These are phyloP conservation scores for Pollenia amentaria DNA, from an alignment of 2,888 invertebrate species.

Conservation along the genomic window DNA sequence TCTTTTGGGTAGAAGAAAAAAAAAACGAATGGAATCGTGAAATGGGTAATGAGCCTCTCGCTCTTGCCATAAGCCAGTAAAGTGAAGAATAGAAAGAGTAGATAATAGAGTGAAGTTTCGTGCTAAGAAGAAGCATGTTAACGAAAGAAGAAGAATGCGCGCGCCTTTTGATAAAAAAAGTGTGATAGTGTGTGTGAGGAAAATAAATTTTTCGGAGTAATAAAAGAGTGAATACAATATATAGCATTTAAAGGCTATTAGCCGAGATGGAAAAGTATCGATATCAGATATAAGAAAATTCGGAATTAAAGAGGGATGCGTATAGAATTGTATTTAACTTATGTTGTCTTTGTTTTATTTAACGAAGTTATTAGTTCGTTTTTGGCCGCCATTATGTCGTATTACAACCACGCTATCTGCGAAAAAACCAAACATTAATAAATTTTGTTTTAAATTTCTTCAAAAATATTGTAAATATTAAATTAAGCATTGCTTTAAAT, in stretches of 20 bases:
- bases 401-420: constrained; percentile 83
- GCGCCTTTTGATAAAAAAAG: constrained; percentile 51
- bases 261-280: neutral
- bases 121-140: constrained; percentile 53
- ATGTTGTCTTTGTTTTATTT: constrained; percentile 65
- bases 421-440: constrained; percentile 77
- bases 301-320: constrained; percentile 59
- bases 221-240: constrained; percentile 48
- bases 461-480: constrained; percentile 45
- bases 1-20: constrained; percentile 57
- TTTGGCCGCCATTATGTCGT: constrained; percentile 92
- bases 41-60: constrained; percentile 60
- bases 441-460: constrained; percentile 73
- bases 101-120: constrained; percentile 38
- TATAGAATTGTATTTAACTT: neutral
- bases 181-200: constrained; percentile 28
- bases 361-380: constrained; percentile 73
- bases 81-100: constrained; percentile 55
- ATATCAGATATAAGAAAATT: constrained; percentile 21
- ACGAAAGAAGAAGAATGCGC: constrained; percentile 60
- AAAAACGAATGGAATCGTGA: constrained; percentile 70
- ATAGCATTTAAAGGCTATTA: neutral
- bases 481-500: constrained; percentile 15
- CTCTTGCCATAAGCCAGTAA: constrained; percentile 40
- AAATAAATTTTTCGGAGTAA: constrained; percentile 68